Percentiles rank a stretch among this genome's conserved stretches.
Conservation (phyloP, 2,113 vertebrate species). For the Arizona elegans region DNA sequence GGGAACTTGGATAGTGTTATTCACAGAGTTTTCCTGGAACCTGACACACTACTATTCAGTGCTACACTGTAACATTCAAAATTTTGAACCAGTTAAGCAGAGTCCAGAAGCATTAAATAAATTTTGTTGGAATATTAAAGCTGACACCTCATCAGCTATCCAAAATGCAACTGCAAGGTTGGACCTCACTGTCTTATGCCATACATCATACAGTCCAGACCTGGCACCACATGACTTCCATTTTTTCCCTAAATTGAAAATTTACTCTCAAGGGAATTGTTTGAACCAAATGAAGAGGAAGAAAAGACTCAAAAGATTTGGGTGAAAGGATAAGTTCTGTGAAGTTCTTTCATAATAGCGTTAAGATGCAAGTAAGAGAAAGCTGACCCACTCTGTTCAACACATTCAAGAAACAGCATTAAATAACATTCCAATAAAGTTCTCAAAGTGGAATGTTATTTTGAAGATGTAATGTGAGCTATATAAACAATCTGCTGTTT, state of each 20-base stretch:
- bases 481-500: neutral
- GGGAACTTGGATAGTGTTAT: neutral
- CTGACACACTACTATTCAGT: neutral
- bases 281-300: neutral
- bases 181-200: neutral
- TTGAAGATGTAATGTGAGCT: neutral
- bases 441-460: neutral
- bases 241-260: neutral
- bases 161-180: neutral
- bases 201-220: neutral
- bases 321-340: neutral
- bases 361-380: neutral
- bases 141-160: neutral
- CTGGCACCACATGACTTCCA: neutral
- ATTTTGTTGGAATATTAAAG: neutral
- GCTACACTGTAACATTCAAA: neutral
- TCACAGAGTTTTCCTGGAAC: neutral
- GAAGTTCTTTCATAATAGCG: neutral
- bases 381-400: neutral
- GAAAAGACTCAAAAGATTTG: neutral
- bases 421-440: neutral
- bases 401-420: neutral
- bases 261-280: neutral
- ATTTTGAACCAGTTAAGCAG: neutral
- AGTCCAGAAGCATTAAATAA: neutral